Evolutionary conservation across 1,140 invertebrate species (phyloP).

Genomic region (Drosophila ambigua): DNA sequence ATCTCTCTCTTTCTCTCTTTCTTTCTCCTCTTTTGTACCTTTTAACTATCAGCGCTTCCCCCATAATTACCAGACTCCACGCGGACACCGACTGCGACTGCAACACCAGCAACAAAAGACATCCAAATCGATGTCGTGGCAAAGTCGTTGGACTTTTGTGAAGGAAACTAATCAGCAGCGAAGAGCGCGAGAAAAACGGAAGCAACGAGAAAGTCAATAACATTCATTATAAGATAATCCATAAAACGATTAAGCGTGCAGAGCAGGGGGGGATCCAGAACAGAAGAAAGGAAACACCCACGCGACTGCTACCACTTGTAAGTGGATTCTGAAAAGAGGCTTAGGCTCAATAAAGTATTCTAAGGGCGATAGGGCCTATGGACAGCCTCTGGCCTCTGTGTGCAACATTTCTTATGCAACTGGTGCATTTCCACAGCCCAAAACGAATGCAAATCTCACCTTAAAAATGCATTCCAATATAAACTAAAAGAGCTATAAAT

Average conservation of each 20-base stretch:
- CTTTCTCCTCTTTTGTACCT: constrained; percentile 5
- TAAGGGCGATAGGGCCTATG: no score
- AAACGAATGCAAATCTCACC: no score
- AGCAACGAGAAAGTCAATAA: constrained; percentile 44
- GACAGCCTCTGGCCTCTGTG: no score
- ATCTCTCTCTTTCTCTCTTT: neutral
- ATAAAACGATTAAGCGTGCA: constrained; percentile 31
- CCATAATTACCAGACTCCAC: constrained; percentile 33
- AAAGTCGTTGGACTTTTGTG: constrained; percentile 1
- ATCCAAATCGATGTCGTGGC: constrained; percentile 37
- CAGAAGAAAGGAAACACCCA: constrained; percentile 14
- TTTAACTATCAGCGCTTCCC: constrained; percentile 38
- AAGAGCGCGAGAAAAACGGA: constrained; percentile 36
- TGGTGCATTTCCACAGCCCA: no score
- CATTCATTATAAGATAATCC: constrained; percentile 35
- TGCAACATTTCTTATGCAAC: no score
- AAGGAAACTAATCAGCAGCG: constrained; percentile 38
- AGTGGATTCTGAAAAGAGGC: constrained; percentile 1
- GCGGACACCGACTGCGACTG: constrained; percentile 4
- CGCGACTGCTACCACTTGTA: constrained; percentile 3
- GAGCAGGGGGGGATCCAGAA: neutral
- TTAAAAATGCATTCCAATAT: no score
- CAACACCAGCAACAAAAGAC: constrained; percentile 11
- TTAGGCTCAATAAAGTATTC: no score
- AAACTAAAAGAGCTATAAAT: constrained; percentile 20